Conservation (phyloP, 2,797 vertebrate genomes). For the Trachurus trachurus region DNA sequence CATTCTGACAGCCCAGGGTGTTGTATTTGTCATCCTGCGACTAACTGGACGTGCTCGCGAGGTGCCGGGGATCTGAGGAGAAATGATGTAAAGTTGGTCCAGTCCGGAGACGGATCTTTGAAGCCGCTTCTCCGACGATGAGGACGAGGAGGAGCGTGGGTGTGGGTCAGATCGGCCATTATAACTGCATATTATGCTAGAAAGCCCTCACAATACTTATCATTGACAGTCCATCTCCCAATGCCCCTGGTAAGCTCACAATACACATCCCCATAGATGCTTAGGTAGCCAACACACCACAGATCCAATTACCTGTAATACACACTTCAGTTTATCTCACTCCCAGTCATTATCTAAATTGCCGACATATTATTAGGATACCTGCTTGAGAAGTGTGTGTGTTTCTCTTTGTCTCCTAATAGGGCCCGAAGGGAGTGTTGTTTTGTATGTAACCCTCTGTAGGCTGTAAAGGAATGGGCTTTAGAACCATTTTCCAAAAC, state of each 20-base stretch:
- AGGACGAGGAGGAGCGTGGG: too few relatives aligned
- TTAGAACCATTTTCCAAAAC: conserved; percentile 88
- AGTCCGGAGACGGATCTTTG: conserved; percentile 45
- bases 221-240: conserved; percentile 65
- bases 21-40: conserved; percentile 80
- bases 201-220: conserved; percentile 60
- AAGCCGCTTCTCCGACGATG: conserved; percentile 48
- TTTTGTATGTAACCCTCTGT: conserved; percentile 95
- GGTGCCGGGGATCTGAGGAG: conserved; percentile 53
- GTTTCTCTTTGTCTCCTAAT: conserved; percentile 90
- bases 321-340: conserved; percentile 98
- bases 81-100: conserved; percentile 61
- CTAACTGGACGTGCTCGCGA: conserved; percentile 77
- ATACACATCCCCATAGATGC: conserved; percentile 65
- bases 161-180: too few relatives aligned
- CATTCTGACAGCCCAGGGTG: conserved; percentile 76
- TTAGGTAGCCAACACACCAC: conserved; percentile 83
- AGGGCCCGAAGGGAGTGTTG: conserved; percentile 93
- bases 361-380: conserved; percentile 94
- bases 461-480: conserved; percentile 90
- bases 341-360: conserved; percentile 99
- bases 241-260: conserved; percentile 61
- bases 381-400: conserved; percentile 84
- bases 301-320: conserved; percentile 98
- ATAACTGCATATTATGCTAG: conserved; percentile 28